These are phyloP conservation scores for Pavo muticus DNA, from an alignment of 2,113 vertebrate species.

Conservation along the genomic window DNA sequence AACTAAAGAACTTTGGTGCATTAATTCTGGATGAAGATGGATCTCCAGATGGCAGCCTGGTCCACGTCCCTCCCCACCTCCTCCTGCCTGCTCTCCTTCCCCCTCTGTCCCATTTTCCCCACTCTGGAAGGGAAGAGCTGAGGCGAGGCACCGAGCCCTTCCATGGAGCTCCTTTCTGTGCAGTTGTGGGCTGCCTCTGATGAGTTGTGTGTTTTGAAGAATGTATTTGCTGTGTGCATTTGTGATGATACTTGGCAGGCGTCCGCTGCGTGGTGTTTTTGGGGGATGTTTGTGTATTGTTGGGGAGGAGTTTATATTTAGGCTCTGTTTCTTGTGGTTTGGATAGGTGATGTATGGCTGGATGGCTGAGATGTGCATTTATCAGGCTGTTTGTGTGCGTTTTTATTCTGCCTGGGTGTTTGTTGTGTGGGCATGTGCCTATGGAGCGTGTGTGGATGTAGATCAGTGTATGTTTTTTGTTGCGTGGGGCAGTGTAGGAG, in stretches of 20 bases:
- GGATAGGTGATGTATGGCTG: constrained; percentile 45
- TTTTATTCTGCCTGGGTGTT: constrained; percentile 36
- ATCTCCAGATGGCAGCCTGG: constrained; percentile 74
- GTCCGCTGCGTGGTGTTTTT: neutral
- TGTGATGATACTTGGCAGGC: constrained; percentile 51
- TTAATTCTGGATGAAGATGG: constrained; percentile 78
- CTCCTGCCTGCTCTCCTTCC: constrained; percentile 8
- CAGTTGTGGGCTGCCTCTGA: neutral
- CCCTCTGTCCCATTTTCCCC: neutral
- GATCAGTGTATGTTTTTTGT: constrained; percentile 20
- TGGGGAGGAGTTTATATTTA: constrained; percentile 73
- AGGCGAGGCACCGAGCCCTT: neutral
- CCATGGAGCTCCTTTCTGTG: neutral
- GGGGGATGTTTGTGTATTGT: constrained; percentile 67
- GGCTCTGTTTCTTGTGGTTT: constrained; percentile 68
- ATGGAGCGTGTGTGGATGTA: neutral
- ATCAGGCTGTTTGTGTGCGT: constrained; percentile 6
- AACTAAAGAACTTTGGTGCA: constrained; percentile 76
- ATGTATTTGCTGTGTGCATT: constrained; percentile 40
- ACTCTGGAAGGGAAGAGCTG: constrained; percentile 7
- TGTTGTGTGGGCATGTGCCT: constrained; percentile 46
- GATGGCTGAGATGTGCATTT: constrained; percentile 45
- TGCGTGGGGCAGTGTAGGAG: constrained; percentile 45
- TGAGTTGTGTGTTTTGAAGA: constrained; percentile 41
- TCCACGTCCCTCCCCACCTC: constrained; percentile 25